Evolutionary conservation across 2,888 invertebrate species (phyloP), one percentile per base, ranked within the genome.

Genomic region (Oscheius myriophilus): DNA sequence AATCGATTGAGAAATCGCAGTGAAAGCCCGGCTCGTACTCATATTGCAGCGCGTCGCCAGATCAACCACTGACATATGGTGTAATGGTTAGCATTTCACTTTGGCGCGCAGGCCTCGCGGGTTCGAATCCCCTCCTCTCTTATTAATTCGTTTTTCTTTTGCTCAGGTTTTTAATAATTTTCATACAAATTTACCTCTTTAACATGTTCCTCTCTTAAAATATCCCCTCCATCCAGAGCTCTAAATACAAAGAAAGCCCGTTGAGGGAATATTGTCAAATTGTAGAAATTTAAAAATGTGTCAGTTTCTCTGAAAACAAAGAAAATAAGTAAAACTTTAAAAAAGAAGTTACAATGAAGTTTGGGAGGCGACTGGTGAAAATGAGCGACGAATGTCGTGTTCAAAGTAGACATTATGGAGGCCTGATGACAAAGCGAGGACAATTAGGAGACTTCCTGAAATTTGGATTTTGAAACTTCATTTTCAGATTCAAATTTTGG

Each of bases 311-410:
- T 67, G 52, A 67, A 67, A 61, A n/a, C n/a, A n/a, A n/a, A n/a
- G n/a, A n/a, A 26, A 11, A 12, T 49, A 49, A 33, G 16, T 46
- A 1, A 9, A 26, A 45, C 46, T 53, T 4, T 39, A 25, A 39
- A 54, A 51, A 14, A 1, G 39, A 52, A 51, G 18, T 73, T 33
- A 84, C 84, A 76, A 73, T 58, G 78, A 73, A 33, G 83, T 75
- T 59, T 78, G 71, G 3, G 84, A 84, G 59, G 82, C 75, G n/a
- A 69, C 67, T 0, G 84, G 84, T 11, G 83, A 82, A 64, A 84
- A 84, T n/a, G 78, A 76, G 21, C 72, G 75, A 16, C 84, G 67
- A 55, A 84, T 84, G 61, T 84, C 84, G 23, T 77, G 75, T 69
- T 84, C 84, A 46, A 84, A 65, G 57, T 71, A 69, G 45, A 84